A percentile compares a stretch with the other conserved stretches of the same genome.
Evolutionary conservation across 2,113 vertebrate genomes (phyloP).

Genomic region (Paratilapia polleni): DNA sequence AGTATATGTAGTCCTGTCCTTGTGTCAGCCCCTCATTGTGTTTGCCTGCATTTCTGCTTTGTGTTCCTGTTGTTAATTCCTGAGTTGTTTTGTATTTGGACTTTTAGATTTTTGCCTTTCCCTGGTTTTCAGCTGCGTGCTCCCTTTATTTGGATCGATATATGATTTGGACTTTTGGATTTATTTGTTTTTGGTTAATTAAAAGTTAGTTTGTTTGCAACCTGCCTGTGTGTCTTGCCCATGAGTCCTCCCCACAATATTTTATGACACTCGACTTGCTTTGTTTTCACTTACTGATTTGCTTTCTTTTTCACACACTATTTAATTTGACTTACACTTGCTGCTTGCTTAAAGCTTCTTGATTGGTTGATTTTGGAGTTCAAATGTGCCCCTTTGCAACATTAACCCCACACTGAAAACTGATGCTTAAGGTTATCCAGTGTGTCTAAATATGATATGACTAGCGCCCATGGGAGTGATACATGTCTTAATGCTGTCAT

Average conservation of each 20-base stretch:
- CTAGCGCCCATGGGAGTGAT: background rate
- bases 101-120: background rate
- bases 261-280: too few relatives aligned
- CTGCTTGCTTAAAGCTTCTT: too few relatives aligned
- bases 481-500: background rate
- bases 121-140: background rate
- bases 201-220: too few relatives aligned
- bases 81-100: background rate
- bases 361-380: fast-evolving
- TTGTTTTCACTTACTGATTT: too few relatives aligned
- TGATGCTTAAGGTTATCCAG: background rate
- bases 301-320: too few relatives aligned
- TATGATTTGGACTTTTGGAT: background rate
- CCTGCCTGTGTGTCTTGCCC: too few relatives aligned
- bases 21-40: background rate
- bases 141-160: background rate
- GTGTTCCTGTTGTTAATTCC: background rate
- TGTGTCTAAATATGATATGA: background rate
- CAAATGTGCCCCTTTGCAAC: background rate
- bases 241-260: too few relatives aligned
- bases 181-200: too few relatives aligned
- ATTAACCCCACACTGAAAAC: background rate
- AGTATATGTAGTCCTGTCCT: too few relatives aligned
- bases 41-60: background rate
- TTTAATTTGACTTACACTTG: too few relatives aligned